Evolutionary conservation across 2,797 vertebrate species (phyloP), one percentile per base, ranked within the genome.

Genomic region (Ctenopoma multispine): DNA sequence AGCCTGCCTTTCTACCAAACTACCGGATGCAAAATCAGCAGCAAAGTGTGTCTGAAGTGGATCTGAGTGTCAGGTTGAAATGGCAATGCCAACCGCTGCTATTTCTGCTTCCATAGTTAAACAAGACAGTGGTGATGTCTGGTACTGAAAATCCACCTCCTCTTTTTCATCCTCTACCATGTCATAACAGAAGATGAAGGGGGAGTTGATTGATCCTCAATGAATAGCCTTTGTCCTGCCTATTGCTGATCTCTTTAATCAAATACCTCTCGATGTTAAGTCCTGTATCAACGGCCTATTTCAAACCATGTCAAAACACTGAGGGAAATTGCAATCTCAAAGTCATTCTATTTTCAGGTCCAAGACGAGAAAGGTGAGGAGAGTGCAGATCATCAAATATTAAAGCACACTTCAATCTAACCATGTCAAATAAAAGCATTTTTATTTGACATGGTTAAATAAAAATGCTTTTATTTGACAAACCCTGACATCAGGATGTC

Each of bases 181-280:
- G 15, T 15, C 23, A 27, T 43, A 34, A 43, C 7, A 61, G 21
- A 12, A 3, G 7, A 49, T 40, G 43, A 63, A 50, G 20, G 49
- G 49, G 12, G 49, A 29, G 8, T 4, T 34, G 29, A 75, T 46
- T 47, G 38, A 43, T 20, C 34, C 6, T 59, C 24, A 20, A 1
- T n/a, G 18, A 69, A 8, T 51, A 15, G 13, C 34, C 27, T 57
- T 36, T 53, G 46, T 64, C 9, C 27, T 44, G 21, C 29, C n/a
- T 13, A 3, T 72, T 65, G 23, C 34, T 61, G 62, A 60, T 50
- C 13, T 41, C 31, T 54, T 75, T 60, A 70, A 20, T 70, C 36
- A 65, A 63, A 11, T 40, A 0, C 13, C 17, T 23, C 13, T 63
- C 15, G 46, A 38, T 54, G 12, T 23, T 38, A 14, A 48, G 20